Conservation (phyloP, 1,140 invertebrate species). For the Belonocnema kinseyi region DNA sequence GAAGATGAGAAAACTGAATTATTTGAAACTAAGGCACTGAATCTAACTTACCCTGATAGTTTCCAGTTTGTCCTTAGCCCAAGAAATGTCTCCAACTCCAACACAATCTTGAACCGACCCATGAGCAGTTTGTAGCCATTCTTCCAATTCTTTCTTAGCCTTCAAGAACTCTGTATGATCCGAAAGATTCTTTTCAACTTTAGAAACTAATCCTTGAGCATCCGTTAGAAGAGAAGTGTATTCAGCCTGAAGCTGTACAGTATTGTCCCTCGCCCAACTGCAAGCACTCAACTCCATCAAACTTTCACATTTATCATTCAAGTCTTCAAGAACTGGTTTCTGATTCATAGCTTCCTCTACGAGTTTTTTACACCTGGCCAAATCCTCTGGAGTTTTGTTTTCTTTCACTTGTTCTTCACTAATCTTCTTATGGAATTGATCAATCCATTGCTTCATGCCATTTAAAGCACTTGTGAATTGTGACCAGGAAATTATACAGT, state of each 20-base stretch:
- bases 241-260: constrained; percentile 87
- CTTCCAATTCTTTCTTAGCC: constrained; percentile 87
- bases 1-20: too few relatives aligned
- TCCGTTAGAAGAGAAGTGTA: constrained; percentile 87
- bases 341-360: constrained; percentile 86
- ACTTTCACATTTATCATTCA: constrained; percentile 91
- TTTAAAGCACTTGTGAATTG: constrained; percentile 87
- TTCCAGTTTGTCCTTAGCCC: constrained; percentile 89
- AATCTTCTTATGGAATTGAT: constrained; percentile 82
- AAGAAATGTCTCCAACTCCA: constrained; percentile 86
- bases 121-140: constrained; percentile 87
- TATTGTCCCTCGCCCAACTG: constrained; percentile 88
- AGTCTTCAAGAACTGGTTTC: constrained; percentile 86
- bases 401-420: constrained; percentile 82
- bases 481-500: constrained; percentile 90
- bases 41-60: constrained; percentile 78
- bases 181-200: constrained; percentile 90
- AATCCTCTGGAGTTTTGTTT: constrained; percentile 87
- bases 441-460: constrained; percentile 87
- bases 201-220: constrained; percentile 86
- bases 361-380: constrained; percentile 85
- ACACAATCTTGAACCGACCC: constrained; percentile 88
- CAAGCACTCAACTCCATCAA: constrained; percentile 90
- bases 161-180: constrained; percentile 93
- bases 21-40: too few relatives aligned